These are phyloP conservation scores for Pycnomerus fuliginosus DNA, from an alignment of 2,888 invertebrate genomes.

Conservation along the genomic window DNA sequence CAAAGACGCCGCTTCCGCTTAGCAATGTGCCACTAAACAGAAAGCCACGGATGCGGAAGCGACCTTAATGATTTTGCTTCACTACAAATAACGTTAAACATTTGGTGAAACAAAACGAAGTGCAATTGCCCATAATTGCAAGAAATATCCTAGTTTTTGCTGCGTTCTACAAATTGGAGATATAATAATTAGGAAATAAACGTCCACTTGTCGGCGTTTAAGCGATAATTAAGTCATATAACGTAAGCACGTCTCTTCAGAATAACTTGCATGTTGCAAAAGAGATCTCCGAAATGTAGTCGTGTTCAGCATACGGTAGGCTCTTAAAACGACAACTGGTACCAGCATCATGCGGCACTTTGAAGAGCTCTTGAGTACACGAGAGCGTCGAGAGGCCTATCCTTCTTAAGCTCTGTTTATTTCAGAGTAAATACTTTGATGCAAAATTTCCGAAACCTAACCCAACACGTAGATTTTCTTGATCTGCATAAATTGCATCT, in stretches of 20 bases:
- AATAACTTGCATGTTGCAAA: constrained; percentile 15
- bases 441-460: too few species aligned
- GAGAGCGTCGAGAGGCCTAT: constrained; percentile 38
- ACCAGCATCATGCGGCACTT: constrained; percentile 37
- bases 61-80: constrained; percentile 41
- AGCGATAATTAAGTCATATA: constrained; percentile 11
- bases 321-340: constrained; percentile 26
- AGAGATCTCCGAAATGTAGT: constrained; percentile 12
- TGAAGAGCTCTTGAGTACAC: constrained; percentile 39
- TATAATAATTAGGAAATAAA: constrained; percentile 10
- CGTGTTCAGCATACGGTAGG: constrained; percentile 17
- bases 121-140: constrained; percentile 12
- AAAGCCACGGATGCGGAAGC: constrained; percentile 42
- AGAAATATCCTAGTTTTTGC: constrained; percentile 6
- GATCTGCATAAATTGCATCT: too few species aligned
- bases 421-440: constrained; percentile 36
- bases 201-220: constrained; percentile 1
- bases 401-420: constrained; percentile 42
- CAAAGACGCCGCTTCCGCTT: constrained; percentile 23
- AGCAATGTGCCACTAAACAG: constrained; percentile 41
- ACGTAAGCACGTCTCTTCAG: constrained; percentile 9
- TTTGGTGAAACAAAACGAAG: constrained; percentile 19
- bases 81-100: constrained; percentile 32
- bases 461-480: too few species aligned
- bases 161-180: constrained; percentile 2